These are phyloP conservation scores for Gibbula magus DNA, from an alignment of 2,888 invertebrate species.

Conservation along the genomic window DNA sequence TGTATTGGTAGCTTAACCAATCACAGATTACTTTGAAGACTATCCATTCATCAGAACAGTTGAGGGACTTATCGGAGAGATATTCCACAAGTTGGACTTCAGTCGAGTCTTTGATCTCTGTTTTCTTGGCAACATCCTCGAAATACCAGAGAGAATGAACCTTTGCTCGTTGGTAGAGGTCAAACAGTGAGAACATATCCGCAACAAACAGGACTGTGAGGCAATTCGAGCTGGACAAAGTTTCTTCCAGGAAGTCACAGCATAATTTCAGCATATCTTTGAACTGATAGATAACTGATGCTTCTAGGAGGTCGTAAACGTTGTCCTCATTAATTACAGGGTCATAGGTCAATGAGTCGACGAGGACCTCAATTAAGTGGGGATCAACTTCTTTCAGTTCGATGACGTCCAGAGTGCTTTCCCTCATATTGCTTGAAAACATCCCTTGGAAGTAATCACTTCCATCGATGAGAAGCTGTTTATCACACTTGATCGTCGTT, in stretches of 20 bases:
- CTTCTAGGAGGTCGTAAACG: slow-evolving; percentile 15
- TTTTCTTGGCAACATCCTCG: background rate
- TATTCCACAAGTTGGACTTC: background rate
- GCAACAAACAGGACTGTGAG: slow-evolving; percentile 11
- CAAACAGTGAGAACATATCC: slow-evolving; percentile 2
- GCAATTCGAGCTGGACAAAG: slow-evolving; percentile 5
- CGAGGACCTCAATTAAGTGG: background rate
- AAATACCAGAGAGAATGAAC: slow-evolving; percentile 24
- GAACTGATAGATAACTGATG: slow-evolving; percentile 5
- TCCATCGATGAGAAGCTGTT: background rate
- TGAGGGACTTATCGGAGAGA: slow-evolving; percentile 14
- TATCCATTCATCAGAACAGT: background rate
- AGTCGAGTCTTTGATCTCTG: background rate
- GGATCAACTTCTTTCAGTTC: background rate
- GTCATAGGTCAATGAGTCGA: background rate
- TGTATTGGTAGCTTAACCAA: background rate
- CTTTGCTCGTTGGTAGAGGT: background rate
- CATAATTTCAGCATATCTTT: background rate
- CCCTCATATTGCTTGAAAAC: background rate
- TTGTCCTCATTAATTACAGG: slow-evolving; percentile 8
- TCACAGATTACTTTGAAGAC: background rate
- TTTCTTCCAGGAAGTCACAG: slow-evolving; percentile 4
- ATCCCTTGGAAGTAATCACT: background rate
- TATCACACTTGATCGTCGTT: background rate
- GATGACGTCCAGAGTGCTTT: background rate